Evolutionary conservation across 2,888 invertebrate species (phyloP), one percentile per base, ranked within the genome.

Genomic region (Cynaeus angustus): DNA sequence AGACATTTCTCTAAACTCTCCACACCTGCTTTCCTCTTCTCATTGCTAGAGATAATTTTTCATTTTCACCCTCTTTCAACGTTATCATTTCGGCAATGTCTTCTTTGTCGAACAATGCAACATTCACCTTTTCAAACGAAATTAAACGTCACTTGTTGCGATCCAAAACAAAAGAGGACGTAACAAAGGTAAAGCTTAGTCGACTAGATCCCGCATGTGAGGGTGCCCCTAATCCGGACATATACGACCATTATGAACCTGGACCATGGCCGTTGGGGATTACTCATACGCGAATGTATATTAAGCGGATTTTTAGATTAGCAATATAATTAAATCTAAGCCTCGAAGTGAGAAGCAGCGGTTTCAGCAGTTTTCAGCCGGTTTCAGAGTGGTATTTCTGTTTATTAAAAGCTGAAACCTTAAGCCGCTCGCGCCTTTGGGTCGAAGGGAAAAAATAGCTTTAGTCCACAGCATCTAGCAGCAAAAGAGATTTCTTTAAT

Each of bases 281-380:
- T 75, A 74, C 50, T 74, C 73, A 72, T 73, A 72, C 66, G 70
- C 70, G 74, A 70, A 73, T 73, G 67, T 74, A 61, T 71, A 73
- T 74, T 76, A 77, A 77, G 73, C 72, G 77, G 77, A 75, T 77
- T 77, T 77, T 77, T 77, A 76, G 75, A 76, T 77, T 75, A 77
- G 73, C 69, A 62, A 68, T 70, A 74, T 75, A 76, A 76, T 75
- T 77, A 77, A 77, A 76, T 77, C 73, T 70, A 61, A 71, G 71
- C 71, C 61, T 12, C 52, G 62, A 65, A 62, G 69, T 70, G 72
- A 62, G 70, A 69, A 74, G 69, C 67, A 71, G 65, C 55, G 58
- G 69, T 66, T 73, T 73, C 72, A 72, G 73, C 70, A 61, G 61
- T 59, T 65, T 69, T 33, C 64, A 45, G 52, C 41, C 21, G 33